Evolutionary conservation across 2,888 invertebrate species (phyloP).

Genomic region (Thysanoteuthis rhombus): DNA sequence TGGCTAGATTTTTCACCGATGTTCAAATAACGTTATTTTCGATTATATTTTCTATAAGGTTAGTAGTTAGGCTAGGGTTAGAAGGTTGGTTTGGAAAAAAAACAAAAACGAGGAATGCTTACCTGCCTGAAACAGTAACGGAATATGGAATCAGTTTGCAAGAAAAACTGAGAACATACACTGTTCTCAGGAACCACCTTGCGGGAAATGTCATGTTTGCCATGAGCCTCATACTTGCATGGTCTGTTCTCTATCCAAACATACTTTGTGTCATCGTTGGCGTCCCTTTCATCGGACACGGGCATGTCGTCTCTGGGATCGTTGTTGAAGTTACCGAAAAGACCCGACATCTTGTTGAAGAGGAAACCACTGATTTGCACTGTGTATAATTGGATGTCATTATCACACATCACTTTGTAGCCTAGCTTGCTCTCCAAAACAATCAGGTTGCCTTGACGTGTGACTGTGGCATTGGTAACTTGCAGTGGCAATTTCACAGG

Average conservation of each 20-base stretch:
- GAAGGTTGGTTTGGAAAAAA: background rate
- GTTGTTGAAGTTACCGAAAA: slow-evolving; percentile 90
- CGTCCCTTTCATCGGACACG: slow-evolving; percentile 72
- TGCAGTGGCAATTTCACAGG: background rate
- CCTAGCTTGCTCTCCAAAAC: background rate
- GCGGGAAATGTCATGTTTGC: slow-evolving; percentile 43
- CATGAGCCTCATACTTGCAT: slow-evolving; percentile 45
- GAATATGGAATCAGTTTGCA: slow-evolving; percentile 72
- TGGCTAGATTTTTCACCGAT: no score
- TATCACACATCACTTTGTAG: background rate
- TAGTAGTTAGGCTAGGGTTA: no score
- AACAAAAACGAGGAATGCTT: slow-evolving; percentile 22
- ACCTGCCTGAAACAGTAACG: slow-evolving; percentile 72
- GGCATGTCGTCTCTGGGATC: slow-evolving; percentile 84
- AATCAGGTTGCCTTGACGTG: background rate
- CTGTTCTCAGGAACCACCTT: slow-evolving; percentile 38
- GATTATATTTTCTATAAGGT: no score
- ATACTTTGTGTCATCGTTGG: slow-evolving; percentile 75
- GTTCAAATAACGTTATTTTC: no score
- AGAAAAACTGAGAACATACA: slow-evolving; percentile 80
- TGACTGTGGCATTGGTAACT: background rate
- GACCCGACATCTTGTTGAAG: slow-evolving; percentile 85
- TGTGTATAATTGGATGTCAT: slow-evolving; percentile 32
- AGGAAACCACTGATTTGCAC: slow-evolving; percentile 84
- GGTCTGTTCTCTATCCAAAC: slow-evolving; percentile 73